Base-by-base conservation (phyloP, 2,113 vertebrate genomes). In the Pluvianellus socialis region DNA sequence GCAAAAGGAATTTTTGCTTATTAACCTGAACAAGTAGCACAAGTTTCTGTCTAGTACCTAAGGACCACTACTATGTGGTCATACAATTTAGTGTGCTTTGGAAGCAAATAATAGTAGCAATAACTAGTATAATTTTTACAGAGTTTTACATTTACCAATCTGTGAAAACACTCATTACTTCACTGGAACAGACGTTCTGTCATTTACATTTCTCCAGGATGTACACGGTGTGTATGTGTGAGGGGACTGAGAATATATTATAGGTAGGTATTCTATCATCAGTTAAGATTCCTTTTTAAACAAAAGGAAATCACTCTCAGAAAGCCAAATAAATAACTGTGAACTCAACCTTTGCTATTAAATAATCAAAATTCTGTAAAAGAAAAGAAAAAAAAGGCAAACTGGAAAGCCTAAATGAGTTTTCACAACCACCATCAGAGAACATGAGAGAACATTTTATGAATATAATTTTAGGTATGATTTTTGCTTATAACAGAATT, bases 81-180 rank as follows among this genome's bases (percentile, higher is more conserved):
- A 76, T 10, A 56, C 7, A 62, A 66, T 53, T 81, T 35, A 50
- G 44, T 74, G 27, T 67, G 7, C 19, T 76, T 88, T 74, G 42
- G 67, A 93, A 95, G 42, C 63, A 93, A 90, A 70, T 77, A 86
- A 38, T 45, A 50, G 42, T 26, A 70, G 26, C 20, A 88, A 66
- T 73, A 96, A 28, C 42, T 83, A 65, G 24, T 52, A 80, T 56
- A 5, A 32, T 83, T 96, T 72, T 22, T 44, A 71, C 35, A 20
- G 65, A 81, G 7, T 65, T 94, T 90, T 79, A 79, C 20, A 62
- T 95, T 90, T 88, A 45, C 49, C 79, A 77, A 0, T 82, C 27
- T 83, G 23, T 80, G 59, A 86, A 93, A 95, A 74, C 9, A 80
- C 52, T 77, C 55, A 92, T 90, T 96, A 85, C 50, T 93, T 83